Conservation (phyloP, 2,888 invertebrate genomes). For the Villa cingulata region DNA sequence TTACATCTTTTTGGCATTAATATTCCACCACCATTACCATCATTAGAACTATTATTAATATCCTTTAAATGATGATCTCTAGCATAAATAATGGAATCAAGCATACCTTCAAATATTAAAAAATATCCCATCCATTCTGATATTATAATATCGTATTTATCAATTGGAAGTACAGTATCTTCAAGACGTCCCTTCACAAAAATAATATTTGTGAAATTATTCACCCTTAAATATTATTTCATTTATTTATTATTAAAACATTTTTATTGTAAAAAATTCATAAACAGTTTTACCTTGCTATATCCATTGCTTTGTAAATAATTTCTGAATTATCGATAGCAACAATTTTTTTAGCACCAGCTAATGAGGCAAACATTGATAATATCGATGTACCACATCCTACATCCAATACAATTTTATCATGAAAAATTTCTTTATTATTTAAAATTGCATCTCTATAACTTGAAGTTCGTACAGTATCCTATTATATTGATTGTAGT, state of each 20-base stretch:
- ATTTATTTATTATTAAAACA: not conserved
- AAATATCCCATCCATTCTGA: slow-evolving; percentile 99
- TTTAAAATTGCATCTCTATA: slow-evolving; percentile 72
- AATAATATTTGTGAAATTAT: slow-evolving; percentile 46
- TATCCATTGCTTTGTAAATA: slow-evolving; percentile 90
- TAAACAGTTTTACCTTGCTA: slow-evolving; percentile 65
- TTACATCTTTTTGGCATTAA: slow-evolving; percentile 76
- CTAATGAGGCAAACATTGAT: slow-evolving; percentile 94
- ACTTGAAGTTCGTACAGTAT: slow-evolving; percentile 71
- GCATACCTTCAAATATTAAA: slow-evolving; percentile 89
- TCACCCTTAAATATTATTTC: slow-evolving; percentile 22
- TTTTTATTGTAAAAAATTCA: not conserved
- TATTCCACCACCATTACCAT: slow-evolving; percentile 50
- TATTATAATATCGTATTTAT: slow-evolving; percentile 79
- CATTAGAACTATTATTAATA: too few relatives aligned
- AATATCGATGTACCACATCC: slow-evolving; percentile 97
- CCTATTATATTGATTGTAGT: slow-evolving; percentile 39
- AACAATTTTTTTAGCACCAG: slow-evolving; percentile 79
- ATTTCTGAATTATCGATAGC: slow-evolving; percentile 95
- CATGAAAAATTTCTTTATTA: slow-evolving; percentile 53
- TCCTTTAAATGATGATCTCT: slow-evolving; percentile 65
- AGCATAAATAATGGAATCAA: slow-evolving; percentile 84
- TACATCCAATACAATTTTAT: slow-evolving; percentile 80
- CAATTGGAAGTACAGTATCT: slow-evolving; percentile 56
- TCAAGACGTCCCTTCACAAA: slow-evolving; percentile 78